Conservation (phyloP, 2,113 vertebrate species). For the Xenopus laevis region DNA sequence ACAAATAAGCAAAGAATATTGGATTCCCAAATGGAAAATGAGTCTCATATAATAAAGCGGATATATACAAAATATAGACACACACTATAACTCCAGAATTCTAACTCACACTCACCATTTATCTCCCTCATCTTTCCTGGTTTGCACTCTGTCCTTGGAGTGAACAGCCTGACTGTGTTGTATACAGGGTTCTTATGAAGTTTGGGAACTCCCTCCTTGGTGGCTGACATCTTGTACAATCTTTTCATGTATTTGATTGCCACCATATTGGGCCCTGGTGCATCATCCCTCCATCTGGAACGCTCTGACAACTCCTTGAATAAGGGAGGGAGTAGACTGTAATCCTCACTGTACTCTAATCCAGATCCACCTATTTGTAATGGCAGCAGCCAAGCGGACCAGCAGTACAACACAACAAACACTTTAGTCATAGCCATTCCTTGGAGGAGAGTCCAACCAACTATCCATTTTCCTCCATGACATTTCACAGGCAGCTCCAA, state of each 20-base stretch:
- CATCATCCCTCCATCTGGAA: constrained; percentile 49
- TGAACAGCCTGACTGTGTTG: constrained; percentile 86
- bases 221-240: constrained; percentile 76
- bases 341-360: constrained; percentile 10
- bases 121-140: constrained; percentile 46
- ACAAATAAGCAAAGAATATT: neutral
- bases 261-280: constrained; percentile 68
- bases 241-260: constrained; percentile 85
- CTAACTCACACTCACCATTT: constrained; percentile 18
- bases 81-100: neutral
- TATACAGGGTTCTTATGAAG: constrained; percentile 63
- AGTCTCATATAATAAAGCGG: too few relatives aligned
- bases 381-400: constrained; percentile 49
- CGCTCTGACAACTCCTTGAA: constrained; percentile 73
- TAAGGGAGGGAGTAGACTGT: constrained; percentile 64
- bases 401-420: constrained; percentile 54
- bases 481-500: constrained; percentile 27
- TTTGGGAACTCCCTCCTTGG: constrained; percentile 72
- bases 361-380: constrained; percentile 31
- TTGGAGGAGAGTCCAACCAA: constrained; percentile 16
- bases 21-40: too few relatives aligned
- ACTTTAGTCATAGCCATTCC: constrained; percentile 54
- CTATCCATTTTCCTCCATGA: constrained; percentile 33
- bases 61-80: too few relatives aligned
- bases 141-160: constrained; percentile 69